A percentile compares a stretch with the other conserved stretches of the same genome.
Evolutionary conservation across 2,888 invertebrate genomes (phyloP).

Genomic region (Deroplatys truncata): DNA sequence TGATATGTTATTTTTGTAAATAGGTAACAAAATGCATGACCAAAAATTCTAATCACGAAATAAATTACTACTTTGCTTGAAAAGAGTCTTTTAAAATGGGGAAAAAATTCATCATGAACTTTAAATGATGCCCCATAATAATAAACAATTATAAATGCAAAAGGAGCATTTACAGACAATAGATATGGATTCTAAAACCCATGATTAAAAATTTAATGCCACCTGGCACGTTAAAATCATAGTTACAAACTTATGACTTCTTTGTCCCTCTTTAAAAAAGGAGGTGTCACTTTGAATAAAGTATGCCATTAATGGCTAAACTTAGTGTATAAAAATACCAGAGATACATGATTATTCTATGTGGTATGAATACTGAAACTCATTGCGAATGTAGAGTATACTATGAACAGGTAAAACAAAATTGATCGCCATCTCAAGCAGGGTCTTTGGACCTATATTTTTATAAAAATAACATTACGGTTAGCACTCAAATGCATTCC

Average conservation of each 20-base stretch:
- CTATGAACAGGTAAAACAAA: background rate
- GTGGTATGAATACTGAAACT: background rate
- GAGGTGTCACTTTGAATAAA: background rate
- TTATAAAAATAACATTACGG: background rate
- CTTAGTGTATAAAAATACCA: background rate
- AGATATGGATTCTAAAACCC: background rate
- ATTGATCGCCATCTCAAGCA: background rate
- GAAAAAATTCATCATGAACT: background rate
- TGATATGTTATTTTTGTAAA: constrained; percentile 14
- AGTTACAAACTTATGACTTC: background rate
- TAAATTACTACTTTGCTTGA: background rate
- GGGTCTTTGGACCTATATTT: background rate
- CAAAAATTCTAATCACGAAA: background rate
- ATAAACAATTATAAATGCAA: background rate
- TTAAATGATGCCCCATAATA: background rate
- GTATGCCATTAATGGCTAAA: background rate
- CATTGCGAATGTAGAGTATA: background rate
- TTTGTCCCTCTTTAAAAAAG: background rate
- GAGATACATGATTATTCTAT: background rate
- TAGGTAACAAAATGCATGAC: constrained; percentile 4
- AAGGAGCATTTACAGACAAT: background rate
- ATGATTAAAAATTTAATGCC: background rate
- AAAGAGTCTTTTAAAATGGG: background rate
- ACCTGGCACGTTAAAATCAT: background rate
- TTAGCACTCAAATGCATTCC: background rate